Evolutionary conservation across 2,797 vertebrate species (phyloP).

Genomic region (Brachyrhaphis roseni): DNA sequence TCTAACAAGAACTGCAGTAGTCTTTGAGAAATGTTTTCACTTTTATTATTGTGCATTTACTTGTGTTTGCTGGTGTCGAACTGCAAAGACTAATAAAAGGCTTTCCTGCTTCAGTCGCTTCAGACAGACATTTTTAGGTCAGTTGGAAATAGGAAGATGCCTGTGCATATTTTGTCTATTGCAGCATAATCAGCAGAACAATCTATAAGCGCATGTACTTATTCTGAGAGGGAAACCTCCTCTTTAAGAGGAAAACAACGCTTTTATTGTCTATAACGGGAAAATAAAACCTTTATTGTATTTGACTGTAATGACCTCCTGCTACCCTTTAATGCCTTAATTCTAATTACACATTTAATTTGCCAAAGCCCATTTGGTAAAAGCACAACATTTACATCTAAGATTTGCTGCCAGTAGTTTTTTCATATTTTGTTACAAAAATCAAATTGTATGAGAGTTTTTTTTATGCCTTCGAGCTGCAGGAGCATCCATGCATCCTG

Average conservation of each 20-base stretch:
- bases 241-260: neutral
- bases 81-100: slow-evolving; percentile 17
- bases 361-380: neutral
- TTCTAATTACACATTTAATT: neutral
- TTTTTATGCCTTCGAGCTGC: neutral
- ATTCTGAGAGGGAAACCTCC: slow-evolving; percentile 12
- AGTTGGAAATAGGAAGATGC: slow-evolving; percentile 33
- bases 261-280: neutral
- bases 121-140: slow-evolving; percentile 57
- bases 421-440: neutral
- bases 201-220: slow-evolving; percentile 2
- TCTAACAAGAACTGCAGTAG: neutral
- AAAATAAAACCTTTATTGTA: slow-evolving; percentile 12
- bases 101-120: slow-evolving; percentile 35
- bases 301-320: neutral
- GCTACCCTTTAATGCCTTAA: neutral
- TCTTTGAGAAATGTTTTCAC: neutral
- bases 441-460: neutral
- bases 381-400: neutral
- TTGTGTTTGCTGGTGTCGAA: slow-evolving; percentile 7
- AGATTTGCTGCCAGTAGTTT: neutral
- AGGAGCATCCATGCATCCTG: neutral
- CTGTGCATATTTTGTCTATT: slow-evolving; percentile 26
- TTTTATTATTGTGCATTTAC: neutral
- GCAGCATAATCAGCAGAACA: slow-evolving; percentile 28